Evolutionary conservation across 2,797 vertebrate genomes (phyloP).

Genomic region (Capromys pilorides): DNA sequence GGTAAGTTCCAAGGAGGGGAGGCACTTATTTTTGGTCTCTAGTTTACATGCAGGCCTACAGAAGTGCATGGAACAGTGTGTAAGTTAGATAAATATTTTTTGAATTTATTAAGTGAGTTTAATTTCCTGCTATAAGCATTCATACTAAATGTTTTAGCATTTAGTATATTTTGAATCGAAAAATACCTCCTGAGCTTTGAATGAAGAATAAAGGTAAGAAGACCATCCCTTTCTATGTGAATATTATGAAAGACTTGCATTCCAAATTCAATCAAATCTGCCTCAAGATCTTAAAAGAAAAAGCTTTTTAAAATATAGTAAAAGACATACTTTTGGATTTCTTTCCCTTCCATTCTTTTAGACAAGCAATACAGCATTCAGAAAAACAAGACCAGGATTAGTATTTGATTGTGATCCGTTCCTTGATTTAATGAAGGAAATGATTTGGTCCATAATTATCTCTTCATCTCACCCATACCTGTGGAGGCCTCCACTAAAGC

Average conservation of each 20-base stretch:
- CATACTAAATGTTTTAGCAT: slow-evolving; percentile 55
- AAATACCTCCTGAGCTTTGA: slow-evolving; percentile 16
- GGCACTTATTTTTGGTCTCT: neutral
- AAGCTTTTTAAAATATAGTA: neutral
- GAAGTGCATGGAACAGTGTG: neutral
- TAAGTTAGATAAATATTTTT: slow-evolving; percentile 16
- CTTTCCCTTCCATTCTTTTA: slow-evolving; percentile 31
- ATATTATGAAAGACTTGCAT: slow-evolving; percentile 1
- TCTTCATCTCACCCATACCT: neutral
- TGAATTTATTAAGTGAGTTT: slow-evolving; percentile 41
- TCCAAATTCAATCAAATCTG: slow-evolving; percentile 37
- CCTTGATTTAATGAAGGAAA: neutral
- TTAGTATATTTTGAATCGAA: neutral
- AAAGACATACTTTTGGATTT: neutral
- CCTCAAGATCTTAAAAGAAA: neutral
- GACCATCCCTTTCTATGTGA: neutral
- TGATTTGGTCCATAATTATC: neutral
- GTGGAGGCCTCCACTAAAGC: neutral
- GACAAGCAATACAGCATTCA: slow-evolving; percentile 10
- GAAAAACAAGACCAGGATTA: neutral
- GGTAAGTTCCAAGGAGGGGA: neutral
- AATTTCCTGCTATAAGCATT: slow-evolving; percentile 8
- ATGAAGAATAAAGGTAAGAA: slow-evolving; percentile 6
- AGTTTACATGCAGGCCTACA: neutral
- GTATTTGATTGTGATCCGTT: neutral